Conservation (phyloP, 2,888 invertebrate genomes). For the Stenolophus ochropezus region DNA sequence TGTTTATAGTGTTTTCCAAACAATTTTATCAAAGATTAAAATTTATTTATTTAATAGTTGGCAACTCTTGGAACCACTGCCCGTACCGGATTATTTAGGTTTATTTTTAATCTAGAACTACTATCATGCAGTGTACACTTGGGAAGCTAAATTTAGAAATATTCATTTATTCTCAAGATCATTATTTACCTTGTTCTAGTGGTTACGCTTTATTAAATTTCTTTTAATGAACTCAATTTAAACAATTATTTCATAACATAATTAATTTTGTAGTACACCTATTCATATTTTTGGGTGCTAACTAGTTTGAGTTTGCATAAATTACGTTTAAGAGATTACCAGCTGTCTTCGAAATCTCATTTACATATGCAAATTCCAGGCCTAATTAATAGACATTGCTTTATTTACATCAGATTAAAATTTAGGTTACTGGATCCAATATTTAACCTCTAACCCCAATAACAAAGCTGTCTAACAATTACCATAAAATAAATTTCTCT, state of each 20-base stretch:
- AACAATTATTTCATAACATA: neutral
- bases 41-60: too few species aligned
- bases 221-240: neutral
- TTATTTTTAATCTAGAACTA: neutral
- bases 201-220: neutral
- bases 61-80: too few species aligned
- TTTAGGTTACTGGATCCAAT: neutral
- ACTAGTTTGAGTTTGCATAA: neutral
- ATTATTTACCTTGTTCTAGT: constrained; percentile 14
- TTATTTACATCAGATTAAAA: neutral
- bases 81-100: neutral
- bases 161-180: neutral
- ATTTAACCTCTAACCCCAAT: neutral
- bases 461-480: neutral
- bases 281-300: neutral
- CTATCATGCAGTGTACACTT: neutral
- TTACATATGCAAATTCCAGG: neutral
- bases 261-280: neutral
- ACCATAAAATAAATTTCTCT: too few species aligned
- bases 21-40: too few species aligned
- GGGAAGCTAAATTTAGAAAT: constrained; percentile 1
- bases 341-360: neutral
- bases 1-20: too few species aligned
- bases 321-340: neutral
- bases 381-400: neutral